These are phyloP conservation scores for Hucho hucho DNA, from an alignment of 2,113 vertebrate genomes.

Conservation along the genomic window DNA sequence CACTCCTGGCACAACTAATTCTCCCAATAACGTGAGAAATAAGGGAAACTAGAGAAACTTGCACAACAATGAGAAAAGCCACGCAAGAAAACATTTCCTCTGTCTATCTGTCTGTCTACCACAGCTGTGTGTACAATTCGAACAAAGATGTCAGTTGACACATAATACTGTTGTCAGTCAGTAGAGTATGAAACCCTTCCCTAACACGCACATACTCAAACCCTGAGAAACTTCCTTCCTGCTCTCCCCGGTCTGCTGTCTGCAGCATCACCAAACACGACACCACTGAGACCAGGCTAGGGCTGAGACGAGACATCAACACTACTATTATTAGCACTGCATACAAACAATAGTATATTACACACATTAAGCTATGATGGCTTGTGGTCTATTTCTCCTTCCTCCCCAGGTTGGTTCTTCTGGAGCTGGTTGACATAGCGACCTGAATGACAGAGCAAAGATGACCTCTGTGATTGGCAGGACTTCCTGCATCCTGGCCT, in stretches of 20 bases:
- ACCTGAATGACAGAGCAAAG: conserved; percentile 15
- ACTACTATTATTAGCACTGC: not conserved
- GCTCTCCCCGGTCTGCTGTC: conserved; percentile 36
- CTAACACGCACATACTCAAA: conserved; percentile 2
- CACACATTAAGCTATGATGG: conserved; percentile 30
- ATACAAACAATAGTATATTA: not conserved
- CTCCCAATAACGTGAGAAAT: conserved; percentile 22
- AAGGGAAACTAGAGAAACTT: conserved; percentile 22
- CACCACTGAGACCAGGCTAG: conserved; percentile 21
- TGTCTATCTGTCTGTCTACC: conserved; percentile 34
- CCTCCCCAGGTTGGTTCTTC: not conserved
- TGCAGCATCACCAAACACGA: conserved; percentile 31
- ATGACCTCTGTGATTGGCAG: conserved; percentile 25
- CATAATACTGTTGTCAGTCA: conserved; percentile 26
- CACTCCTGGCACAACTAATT: conserved; percentile 5
- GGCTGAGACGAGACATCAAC: not conserved
- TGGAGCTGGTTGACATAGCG: too few species aligned
- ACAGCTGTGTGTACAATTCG: conserved; percentile 56
- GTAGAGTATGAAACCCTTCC: conserved; percentile 27
- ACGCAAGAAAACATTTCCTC: conserved; percentile 51
- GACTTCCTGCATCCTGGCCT: conserved; percentile 21
- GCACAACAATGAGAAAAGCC: conserved; percentile 44
- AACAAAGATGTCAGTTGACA: conserved; percentile 48
- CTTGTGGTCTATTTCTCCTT: conserved; percentile 12
- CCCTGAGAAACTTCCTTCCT: conserved; percentile 30